Evolutionary conservation across 2,797 vertebrate species (phyloP), one percentile per base, ranked within the genome.

Genomic region (Coregonus ussuriensis): DNA sequence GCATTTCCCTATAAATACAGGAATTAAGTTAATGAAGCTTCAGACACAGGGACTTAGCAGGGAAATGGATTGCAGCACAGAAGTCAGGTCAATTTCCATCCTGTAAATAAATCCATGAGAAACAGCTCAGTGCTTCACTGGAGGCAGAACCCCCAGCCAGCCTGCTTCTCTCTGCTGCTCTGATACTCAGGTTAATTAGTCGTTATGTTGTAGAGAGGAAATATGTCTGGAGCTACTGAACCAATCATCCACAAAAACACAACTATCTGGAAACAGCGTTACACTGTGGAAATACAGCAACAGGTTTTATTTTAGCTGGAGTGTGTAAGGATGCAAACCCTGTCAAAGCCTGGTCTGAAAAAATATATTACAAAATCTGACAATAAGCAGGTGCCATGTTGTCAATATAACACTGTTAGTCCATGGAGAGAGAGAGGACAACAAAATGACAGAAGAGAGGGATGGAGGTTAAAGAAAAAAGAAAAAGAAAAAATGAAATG

Each of bases 1-100:
- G 87, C 84, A 87, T 90, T 90, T 89, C 84, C 82, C 78, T 81
- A 80, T 16, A 75, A 74, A n/a, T 77, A 84, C 87, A 82, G 69
- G 79, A 82, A 88, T 91, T 85, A 88, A 89, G 87, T 89, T 91
- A 92, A 91, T 91, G 88, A 89, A 85, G 88, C 88, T 83, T 88
- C 85, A 84, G 90, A 89, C 90, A 86, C 83, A 89, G 89, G 88
- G 90, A 93, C 92, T 93, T 89, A 93, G 89, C 86, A 76, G 87
- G 83, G 88, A 92, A 90, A 92, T 91, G 88, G 88, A 92, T 91
- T 89, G 88, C 88, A 86, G 84, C 90, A 86, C 89, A 82, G 90
- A 91, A 92, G 88, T 88, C 86, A 88, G 90, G 88, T 91, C 91
- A 89, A 93, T 93, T 92, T 92, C 86, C 90, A 85, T 87, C 16